Evolutionary conservation across 2,113 vertebrate species (phyloP), one percentile per base, ranked within the genome.

Genomic region (Oryzias melastigma): DNA sequence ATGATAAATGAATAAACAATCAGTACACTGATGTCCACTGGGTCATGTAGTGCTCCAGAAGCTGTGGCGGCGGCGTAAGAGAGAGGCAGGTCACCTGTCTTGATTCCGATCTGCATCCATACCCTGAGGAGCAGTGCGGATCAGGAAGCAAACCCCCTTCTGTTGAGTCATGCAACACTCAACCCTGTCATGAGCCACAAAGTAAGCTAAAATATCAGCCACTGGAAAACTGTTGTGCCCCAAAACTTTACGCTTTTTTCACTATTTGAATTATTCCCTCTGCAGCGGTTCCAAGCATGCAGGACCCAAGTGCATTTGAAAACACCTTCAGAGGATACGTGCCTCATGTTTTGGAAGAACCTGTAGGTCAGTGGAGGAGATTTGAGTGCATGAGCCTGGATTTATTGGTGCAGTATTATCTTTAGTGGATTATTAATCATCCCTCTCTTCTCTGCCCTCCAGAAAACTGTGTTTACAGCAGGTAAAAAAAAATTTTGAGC

Each of bases 31-130:
- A 7, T 51, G 4, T 0, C 1, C 10, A 8, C 41, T 7, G 4
- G 12, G 56, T 2, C 52, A 1, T 40, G 25, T 77, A 97, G 95
- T 98, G 95, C 83, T 94, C 94, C 0, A 91, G 87, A 77, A 98
- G 94, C 84, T 98, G 96, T 40, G 62, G 64, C 42, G 88, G 88
- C 0, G 96, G 96, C 5, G 88, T 90, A 47, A 88, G 94, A 71
- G 93, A 92, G 15, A 92, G 96, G 62, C 93, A 89, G 61, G 94
- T 96, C n/a, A 58, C 89, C 64, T 98, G 96, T 4, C 91, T 93
- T 35, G 81, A 93, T 0, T 66, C 82, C 0, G 88, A 93, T 14
- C 90, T 91, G 43, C 84, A 88, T 52, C 85, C 91, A 18, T 90
- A 92, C 75, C 77, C 81, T 24, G 87, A 92, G 3, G 86, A 91